These are phyloP conservation scores for Nerophis lumbriciformis DNA, from an alignment of 2,113 vertebrate species.

Conservation along the genomic window DNA sequence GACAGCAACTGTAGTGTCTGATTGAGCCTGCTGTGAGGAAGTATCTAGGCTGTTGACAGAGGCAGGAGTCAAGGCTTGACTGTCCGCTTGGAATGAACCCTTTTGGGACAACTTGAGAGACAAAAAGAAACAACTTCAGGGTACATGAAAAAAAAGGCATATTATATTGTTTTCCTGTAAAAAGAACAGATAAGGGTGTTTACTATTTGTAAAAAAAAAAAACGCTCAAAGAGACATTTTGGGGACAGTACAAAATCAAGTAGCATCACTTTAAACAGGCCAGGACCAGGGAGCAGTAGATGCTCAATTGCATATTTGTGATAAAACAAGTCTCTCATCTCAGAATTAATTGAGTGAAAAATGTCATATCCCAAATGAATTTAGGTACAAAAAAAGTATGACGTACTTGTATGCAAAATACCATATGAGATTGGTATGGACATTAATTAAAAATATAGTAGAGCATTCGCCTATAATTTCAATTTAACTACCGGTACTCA, in stretches of 20 bases:
- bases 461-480: background rate
- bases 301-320: no score
- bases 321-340: no score
- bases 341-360: no score
- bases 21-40: slow-evolving; percentile 80
- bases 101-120: slow-evolving; percentile 84
- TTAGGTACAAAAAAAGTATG: no score
- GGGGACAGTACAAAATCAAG: background rate
- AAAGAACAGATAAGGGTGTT: background rate
- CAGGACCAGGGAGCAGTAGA: no score
- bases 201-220: background rate
- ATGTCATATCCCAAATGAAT: no score
- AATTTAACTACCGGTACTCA: no score
- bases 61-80: slow-evolving; percentile 86
- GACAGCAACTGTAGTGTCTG: slow-evolving; percentile 72
- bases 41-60: slow-evolving; percentile 89
- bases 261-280: background rate
- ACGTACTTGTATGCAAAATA: background rate
- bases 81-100: slow-evolving; percentile 79
- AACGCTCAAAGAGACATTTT: background rate
- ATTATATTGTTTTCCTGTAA: background rate
- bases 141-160: background rate
- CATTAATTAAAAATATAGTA: background rate
- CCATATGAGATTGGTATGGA: background rate
- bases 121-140: background rate